phyloP scores from a whole-genome alignment of 2,797 vertebrate genomes.

The Lutjanus argentimaculatus region DNA sequence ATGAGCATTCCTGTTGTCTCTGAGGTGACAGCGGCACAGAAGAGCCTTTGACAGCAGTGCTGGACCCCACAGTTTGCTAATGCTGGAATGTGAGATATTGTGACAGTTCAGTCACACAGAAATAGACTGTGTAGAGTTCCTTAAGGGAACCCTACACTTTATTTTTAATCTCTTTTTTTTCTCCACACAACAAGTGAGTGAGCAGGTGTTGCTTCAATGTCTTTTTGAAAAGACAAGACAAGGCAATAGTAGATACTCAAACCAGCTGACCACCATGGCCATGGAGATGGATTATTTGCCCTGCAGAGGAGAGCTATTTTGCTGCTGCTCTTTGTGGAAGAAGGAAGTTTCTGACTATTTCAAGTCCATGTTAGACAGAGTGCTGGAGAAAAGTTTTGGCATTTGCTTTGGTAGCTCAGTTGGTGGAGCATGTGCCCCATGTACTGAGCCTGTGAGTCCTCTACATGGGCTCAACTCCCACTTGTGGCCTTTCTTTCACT shows the following conservation, averaged over 20 bases:
- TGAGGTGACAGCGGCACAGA: slow-evolving; percentile 83
- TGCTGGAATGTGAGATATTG: slow-evolving; percentile 73
- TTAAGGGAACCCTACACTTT: background rate
- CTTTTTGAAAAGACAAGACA: background rate
- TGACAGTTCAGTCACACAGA: slow-evolving; percentile 55
- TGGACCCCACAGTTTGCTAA: slow-evolving; percentile 64
- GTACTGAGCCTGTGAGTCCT: no score
- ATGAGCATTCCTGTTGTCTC: slow-evolving; percentile 80
- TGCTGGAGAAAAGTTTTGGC: no score
- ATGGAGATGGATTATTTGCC: background rate
- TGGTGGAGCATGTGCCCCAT: no score
- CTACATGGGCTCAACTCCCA: no score
- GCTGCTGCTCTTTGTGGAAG: no score
- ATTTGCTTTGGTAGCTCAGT: no score
- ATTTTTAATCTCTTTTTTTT: background rate
- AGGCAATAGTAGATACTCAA: no score
- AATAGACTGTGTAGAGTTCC: slow-evolving; percentile 36
- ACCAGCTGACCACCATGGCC: background rate
- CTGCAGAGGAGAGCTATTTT: background rate
- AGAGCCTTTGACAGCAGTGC: slow-evolving; percentile 70
- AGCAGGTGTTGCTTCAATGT: background rate
- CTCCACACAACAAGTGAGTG: background rate
- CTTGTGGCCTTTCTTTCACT: no score
- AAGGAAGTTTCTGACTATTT: no score
- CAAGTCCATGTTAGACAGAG: no score